A percentile compares a stretch with the other conserved stretches of the same genome.
Conservation (phyloP, 2,888 invertebrate species). For the Idaea aversata region DNA sequence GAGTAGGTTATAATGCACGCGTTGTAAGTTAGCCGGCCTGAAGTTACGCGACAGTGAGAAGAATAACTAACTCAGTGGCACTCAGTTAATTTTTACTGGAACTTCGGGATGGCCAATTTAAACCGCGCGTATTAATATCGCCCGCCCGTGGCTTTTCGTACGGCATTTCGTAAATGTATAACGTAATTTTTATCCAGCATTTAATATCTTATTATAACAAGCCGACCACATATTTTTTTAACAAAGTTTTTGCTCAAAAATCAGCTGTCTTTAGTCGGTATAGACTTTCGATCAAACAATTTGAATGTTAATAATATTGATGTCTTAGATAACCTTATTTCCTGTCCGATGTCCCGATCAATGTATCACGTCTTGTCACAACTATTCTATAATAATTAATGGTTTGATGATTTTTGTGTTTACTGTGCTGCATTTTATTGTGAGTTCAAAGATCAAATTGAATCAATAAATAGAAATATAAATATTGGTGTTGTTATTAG, state of each 20-base stretch:
- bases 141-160: slow-evolving; percentile 73
- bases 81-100: neutral
- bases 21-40: neutral
- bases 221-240: slow-evolving; percentile 74
- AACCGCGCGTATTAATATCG: slow-evolving; percentile 26
- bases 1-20: neutral
- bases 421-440: slow-evolving; percentile 79
- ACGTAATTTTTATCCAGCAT: slow-evolving; percentile 73
- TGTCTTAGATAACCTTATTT: slow-evolving; percentile 67
- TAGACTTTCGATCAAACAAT: slow-evolving; percentile 49
- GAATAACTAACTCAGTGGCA: neutral
- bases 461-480: slow-evolving; percentile 79
- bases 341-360: slow-evolving; percentile 57
- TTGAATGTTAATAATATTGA: slow-evolving; percentile 53
- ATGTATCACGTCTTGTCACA: slow-evolving; percentile 71
- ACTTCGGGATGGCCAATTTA: neutral
- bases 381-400: slow-evolving; percentile 61
- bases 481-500: slow-evolving; percentile 70
- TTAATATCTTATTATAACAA: slow-evolving; percentile 55
- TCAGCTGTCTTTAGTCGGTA: slow-evolving; percentile 61
- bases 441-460: slow-evolving; percentile 81
- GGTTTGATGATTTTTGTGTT: slow-evolving; percentile 75
- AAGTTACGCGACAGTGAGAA: neutral
- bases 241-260: slow-evolving; percentile 75
- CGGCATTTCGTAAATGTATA: slow-evolving; percentile 74